Conservation (phyloP, 1,140 invertebrate species). For the Drosophila chauvacae region DNA sequence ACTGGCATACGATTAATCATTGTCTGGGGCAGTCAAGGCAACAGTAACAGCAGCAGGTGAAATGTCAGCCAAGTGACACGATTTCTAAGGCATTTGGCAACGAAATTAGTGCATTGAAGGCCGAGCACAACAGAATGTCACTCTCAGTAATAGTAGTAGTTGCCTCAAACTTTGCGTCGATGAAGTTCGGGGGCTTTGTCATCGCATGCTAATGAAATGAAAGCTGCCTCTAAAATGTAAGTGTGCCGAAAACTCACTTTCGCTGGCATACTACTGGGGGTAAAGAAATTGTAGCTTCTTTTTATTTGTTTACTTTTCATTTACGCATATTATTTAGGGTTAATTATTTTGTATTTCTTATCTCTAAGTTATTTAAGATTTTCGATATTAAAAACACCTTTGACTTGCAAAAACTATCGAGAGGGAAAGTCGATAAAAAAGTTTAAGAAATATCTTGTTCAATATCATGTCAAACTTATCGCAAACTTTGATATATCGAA, state of each 20-base stretch:
- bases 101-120: conserved; percentile 23
- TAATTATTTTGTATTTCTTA: background rate
- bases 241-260: conserved; percentile 16
- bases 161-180: background rate
- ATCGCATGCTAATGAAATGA: conserved; percentile 47
- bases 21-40: conserved; percentile 38
- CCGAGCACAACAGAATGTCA: background rate
- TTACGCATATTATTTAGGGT: background rate
- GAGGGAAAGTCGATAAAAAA: too few species aligned
- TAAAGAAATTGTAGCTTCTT: background rate
- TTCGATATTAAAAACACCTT: too few species aligned
- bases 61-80: conserved; percentile 45
- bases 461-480: background rate
- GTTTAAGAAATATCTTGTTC: too few species aligned
- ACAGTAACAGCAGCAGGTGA: conserved; percentile 49
- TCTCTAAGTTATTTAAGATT: too few species aligned
- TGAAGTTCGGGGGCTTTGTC: conserved; percentile 11
- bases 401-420: too few species aligned
- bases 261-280: background rate
- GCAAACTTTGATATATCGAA: background rate
- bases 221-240: conserved; percentile 46
- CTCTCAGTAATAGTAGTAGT: conserved; percentile 4
- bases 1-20: conserved; percentile 66
- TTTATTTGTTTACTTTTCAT: background rate
- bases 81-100: background rate